Percentiles rank a stretch among this genome's conserved stretches.
phyloP scores from a whole-genome alignment of 2,113 vertebrate species.

The Ranitomeya variabilis region DNA sequence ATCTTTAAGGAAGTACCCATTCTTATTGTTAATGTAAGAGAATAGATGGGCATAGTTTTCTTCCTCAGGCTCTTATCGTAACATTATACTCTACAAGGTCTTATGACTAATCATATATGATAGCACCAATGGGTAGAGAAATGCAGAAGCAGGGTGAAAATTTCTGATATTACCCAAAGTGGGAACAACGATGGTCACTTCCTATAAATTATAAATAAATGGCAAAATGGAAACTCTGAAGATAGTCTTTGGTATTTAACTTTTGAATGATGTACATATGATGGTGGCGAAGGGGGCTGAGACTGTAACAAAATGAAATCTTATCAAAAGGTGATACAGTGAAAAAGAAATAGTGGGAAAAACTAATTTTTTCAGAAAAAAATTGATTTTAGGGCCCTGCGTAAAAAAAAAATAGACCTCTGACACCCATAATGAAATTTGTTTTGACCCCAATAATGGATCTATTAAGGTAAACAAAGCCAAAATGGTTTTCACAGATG shows the following conservation, averaged over 20 bases:
- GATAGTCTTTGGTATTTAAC: slow-evolving; percentile 20
- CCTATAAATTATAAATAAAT: not conserved
- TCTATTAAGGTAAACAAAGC: not conserved
- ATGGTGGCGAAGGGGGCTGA: not conserved
- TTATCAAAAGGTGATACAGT: not conserved
- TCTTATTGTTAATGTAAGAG: not conserved
- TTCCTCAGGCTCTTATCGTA: not conserved
- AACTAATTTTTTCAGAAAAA: too few species aligned
- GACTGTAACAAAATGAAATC: not conserved
- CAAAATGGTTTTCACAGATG: not conserved
- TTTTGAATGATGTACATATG: not conserved
- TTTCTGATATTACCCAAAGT: not conserved
- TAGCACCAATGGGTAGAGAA: not conserved
- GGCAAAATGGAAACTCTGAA: not conserved
- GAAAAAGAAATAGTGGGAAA: not conserved
- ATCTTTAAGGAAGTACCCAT: not conserved
- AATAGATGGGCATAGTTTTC: not conserved
- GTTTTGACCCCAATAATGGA: not conserved
- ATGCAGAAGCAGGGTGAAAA: not conserved
- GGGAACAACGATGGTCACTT: not conserved
- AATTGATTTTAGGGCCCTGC: not conserved
- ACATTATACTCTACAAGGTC: not conserved
- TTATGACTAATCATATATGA: not conserved
- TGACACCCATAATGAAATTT: not conserved
- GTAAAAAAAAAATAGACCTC: not conserved